Evolutionary conservation across 2,888 invertebrate species (phyloP).

Genomic region (Eurytoma adleriae): DNA sequence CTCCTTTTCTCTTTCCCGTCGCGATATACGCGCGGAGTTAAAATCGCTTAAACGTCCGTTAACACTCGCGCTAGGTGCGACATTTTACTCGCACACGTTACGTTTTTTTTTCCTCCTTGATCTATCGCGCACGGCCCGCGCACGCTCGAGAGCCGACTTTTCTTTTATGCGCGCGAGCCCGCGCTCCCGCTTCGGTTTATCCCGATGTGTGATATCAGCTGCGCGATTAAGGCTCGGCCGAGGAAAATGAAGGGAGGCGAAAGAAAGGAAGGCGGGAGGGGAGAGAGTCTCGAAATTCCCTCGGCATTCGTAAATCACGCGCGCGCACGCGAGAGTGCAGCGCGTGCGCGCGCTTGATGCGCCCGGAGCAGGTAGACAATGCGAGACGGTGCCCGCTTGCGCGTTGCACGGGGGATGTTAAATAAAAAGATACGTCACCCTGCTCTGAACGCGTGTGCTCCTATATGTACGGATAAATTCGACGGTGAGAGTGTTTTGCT

Average conservation of each 20-base stretch:
- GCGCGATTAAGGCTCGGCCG: conserved; percentile 48
- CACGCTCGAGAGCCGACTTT: background rate
- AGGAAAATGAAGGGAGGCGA: conserved; percentile 34
- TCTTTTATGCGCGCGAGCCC: conserved; percentile 10
- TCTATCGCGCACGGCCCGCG: background rate
- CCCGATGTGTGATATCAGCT: conserved; percentile 52
- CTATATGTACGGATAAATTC: background rate
- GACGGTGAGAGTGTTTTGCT: background rate
- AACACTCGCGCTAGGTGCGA: background rate
- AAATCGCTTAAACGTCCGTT: conserved; percentile 10
- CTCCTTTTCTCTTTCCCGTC: background rate
- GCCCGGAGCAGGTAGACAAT: conserved; percentile 50
- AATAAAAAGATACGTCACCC: conserved; percentile 48
- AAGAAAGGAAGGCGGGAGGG: conserved; percentile 14
- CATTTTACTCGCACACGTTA: background rate
- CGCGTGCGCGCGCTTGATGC: conserved; percentile 18
- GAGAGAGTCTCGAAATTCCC: conserved; percentile 42
- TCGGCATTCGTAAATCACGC: conserved; percentile 52
- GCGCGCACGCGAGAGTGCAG: conserved; percentile 41
- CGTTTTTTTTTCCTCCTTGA: background rate
- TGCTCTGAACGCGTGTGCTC: background rate
- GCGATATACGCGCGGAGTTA: too few relatives aligned
- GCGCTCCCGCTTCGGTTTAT: conserved; percentile 4
- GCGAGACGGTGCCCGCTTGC: conserved; percentile 22
- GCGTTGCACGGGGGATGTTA: conserved; percentile 35